phyloP scores from a whole-genome alignment of 64 coral and sea anemone genomes.

The Pocillopora damicornis region DNA sequence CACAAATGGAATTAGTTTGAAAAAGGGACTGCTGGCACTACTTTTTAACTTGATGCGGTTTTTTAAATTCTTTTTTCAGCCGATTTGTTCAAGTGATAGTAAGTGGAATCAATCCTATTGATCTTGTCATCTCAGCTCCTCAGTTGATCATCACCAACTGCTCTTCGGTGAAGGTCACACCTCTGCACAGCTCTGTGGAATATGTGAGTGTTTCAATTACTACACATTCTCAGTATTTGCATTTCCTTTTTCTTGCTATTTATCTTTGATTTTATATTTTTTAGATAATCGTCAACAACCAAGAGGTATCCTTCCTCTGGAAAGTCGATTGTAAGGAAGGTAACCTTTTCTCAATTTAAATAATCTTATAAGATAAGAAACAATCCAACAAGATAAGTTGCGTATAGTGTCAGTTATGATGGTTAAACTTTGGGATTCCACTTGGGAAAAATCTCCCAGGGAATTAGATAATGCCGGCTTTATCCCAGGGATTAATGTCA shows the following conservation, averaged over 20 bases:
- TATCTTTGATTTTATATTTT: not conserved
- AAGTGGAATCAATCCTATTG: constrained; percentile 22
- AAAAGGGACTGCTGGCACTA: too few species aligned
- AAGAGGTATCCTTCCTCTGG: constrained; percentile 60
- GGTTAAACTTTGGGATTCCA: too few species aligned
- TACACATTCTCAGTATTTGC: not conserved
- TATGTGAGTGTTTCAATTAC: constrained; percentile 42
- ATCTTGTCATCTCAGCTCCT: constrained; percentile 25
- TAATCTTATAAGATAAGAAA: too few species aligned
- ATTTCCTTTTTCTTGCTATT: not conserved
- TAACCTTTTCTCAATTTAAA: not conserved
- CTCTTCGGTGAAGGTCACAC: constrained; percentile 12
- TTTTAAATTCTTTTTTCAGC: constrained; percentile 6
- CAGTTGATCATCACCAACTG: constrained; percentile 25
- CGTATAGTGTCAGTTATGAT: too few species aligned
- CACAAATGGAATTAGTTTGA: too few species aligned
- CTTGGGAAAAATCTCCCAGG: too few species aligned
- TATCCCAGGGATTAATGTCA: too few species aligned
- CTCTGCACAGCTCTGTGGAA: constrained; percentile 9
- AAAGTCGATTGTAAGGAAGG: constrained; percentile 42
- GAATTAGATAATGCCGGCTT: too few species aligned
- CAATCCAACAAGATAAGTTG: too few species aligned
- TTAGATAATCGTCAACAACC: constrained; percentile 14
- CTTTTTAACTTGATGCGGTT: not conserved
- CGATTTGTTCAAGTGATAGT: constrained; percentile 58